Conservation (phyloP, 1,140 invertebrate species). For the Telenomus remus region DNA sequence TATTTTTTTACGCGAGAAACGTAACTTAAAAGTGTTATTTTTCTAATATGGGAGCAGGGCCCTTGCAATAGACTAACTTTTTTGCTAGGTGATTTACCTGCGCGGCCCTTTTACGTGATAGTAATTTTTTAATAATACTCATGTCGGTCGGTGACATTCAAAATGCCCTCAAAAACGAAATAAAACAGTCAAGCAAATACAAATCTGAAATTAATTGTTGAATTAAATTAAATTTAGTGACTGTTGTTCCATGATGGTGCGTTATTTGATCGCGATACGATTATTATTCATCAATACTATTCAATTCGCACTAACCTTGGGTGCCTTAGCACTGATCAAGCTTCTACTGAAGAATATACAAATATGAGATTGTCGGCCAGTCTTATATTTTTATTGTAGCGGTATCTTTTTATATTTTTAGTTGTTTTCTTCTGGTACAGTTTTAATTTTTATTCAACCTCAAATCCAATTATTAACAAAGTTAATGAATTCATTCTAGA, state of each 20-base stretch:
- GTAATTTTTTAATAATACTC: slow-evolving; percentile 50
- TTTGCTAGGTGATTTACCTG: neutral
- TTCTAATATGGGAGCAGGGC: slow-evolving; percentile 20
- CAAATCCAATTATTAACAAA: too few species aligned
- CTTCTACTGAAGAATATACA: slow-evolving; percentile 38
- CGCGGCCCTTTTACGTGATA: slow-evolving; percentile 32
- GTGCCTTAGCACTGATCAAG: slow-evolving; percentile 69
- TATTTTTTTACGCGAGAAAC: slow-evolving; percentile 49
- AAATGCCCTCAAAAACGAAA: slow-evolving; percentile 10
- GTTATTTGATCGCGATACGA: slow-evolving; percentile 46
- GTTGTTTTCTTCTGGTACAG: too few species aligned
- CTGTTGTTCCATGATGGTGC: slow-evolving; percentile 57
- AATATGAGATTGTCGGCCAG: neutral
- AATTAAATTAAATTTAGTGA: slow-evolving; percentile 23
- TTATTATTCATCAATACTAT: slow-evolving; percentile 55
- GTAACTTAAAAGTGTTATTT: slow-evolving; percentile 43
- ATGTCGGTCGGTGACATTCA: slow-evolving; percentile 34
- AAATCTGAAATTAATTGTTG: slow-evolving; percentile 13
- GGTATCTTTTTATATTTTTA: too few species aligned
- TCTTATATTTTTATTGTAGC: neutral
- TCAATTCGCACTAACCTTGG: slow-evolving; percentile 66
- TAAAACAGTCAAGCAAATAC: neutral
- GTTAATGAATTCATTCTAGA: too few species aligned
- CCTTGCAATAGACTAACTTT: neutral
- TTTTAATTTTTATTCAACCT: too few species aligned